Percentiles rank a stretch among this genome's conserved stretches.
phyloP scores from a whole-genome alignment of 2,797 vertebrate species.

The Eupleurogrammus muticus region DNA sequence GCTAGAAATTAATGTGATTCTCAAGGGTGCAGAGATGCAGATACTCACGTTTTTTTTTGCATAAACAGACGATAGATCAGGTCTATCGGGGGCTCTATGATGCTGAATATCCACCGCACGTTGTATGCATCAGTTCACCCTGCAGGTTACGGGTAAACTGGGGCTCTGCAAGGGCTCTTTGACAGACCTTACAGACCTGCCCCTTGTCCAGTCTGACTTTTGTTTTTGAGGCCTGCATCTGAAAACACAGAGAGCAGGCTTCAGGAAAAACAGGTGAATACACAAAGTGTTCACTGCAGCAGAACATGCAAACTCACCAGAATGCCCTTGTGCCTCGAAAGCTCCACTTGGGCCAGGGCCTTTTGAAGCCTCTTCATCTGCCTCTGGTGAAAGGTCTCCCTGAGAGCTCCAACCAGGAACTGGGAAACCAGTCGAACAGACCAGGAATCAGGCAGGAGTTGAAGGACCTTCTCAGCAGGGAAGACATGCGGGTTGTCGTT shows the following conservation, averaged over 20 bases:
- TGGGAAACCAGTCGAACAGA: constrained; percentile 73
- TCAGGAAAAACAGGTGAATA: constrained; percentile 12
- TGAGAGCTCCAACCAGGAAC: constrained; percentile 73
- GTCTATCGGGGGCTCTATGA: constrained; percentile 3
- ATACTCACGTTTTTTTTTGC: constrained; percentile 14
- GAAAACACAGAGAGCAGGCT: constrained; percentile 26
- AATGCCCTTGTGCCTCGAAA: constrained; percentile 68
- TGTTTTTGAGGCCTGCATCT: constrained; percentile 72
- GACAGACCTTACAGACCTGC: constrained; percentile 70
- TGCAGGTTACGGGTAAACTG: constrained; percentile 63
- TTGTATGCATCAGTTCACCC: constrained; percentile 75
- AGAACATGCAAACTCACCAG: constrained; percentile 69
- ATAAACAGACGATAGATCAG: constrained; percentile 10
- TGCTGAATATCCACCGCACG: constrained; percentile 49
- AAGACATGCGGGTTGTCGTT: constrained; percentile 67
- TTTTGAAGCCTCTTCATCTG: constrained; percentile 72
- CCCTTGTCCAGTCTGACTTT: constrained; percentile 67
- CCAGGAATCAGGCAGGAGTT: constrained; percentile 77
- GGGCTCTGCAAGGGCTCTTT: constrained; percentile 57
- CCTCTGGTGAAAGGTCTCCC: constrained; percentile 72
- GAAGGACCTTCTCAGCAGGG: constrained; percentile 60
- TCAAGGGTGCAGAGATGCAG: constrained; percentile 21
- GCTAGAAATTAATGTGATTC: constrained; percentile 45
- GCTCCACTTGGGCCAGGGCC: constrained; percentile 67
- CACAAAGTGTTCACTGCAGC: constrained; percentile 20